Base-by-base conservation (phyloP, 2,797 vertebrate species). In the Centroberyx gerrardi region DNA sequence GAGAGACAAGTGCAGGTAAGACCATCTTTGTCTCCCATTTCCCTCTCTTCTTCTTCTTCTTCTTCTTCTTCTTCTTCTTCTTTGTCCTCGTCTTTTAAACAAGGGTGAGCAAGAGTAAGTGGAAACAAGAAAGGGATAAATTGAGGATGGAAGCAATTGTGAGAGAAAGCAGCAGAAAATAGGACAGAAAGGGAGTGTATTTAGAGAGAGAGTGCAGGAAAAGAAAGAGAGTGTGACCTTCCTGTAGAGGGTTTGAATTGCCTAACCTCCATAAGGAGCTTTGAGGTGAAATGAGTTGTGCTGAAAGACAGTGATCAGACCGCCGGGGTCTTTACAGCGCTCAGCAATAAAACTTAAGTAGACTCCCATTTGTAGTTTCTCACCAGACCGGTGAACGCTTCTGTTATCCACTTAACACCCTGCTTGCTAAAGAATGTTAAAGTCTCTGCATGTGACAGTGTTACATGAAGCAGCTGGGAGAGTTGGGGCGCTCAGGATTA, bases 1-100 rank as follows among this genome's bases (percentile, higher is more conserved):
- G 17, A 82, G 51, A 79, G 78, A 91, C 82, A 87, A 87, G 53
- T 92, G 78, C 90, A 92, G 90, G 93, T 94, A 88, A 86, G 84
- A 72, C 38, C 28, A 12, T 46, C 18, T 55, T 36, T 14, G n/a
- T 10, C 5, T 38, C 15, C 8, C 9, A 2, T 60, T 61, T 8
- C 15, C 8, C 14, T 67, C 33, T 36, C 28, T 63, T 29, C 4
- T 33, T 8, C 6, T 33, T 74, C 62, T 9, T 56, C 6, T 0
- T 48, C 33, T 48, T 62, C 1, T 58, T 27, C 55, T 55, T 52
- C 3, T 63, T 29, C 28, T 63, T 29, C 4, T 33, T 8, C 6
- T 33, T 74, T 64, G 12, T 56, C 6, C 0, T 48, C 33, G 17
- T 62, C 1, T 58, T 29, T 31, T 52, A 15, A 27, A 18, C 8